A percentile compares a stretch with the other conserved stretches of the same genome.
Evolutionary conservation across 2,113 vertebrate genomes (phyloP).

Genomic region (Sinocyclocheilus anophthalmus): DNA sequence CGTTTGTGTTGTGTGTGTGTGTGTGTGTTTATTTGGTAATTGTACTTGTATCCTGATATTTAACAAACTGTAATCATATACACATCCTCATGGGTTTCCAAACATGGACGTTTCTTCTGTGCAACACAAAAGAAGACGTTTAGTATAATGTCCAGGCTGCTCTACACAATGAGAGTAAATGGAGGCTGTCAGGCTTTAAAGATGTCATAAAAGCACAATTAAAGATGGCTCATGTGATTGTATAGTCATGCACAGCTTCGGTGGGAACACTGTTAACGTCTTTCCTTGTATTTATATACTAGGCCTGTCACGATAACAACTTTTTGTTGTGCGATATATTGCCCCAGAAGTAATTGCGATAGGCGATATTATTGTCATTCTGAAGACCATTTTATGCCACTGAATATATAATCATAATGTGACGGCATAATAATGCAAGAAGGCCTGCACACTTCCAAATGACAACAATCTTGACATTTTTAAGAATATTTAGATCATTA

Average conservation of each 20-base stretch:
- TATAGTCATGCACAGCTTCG: background rate
- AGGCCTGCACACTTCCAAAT: too few species aligned
- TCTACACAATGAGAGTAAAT: background rate
- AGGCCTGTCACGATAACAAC: too few species aligned
- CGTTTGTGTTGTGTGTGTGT: too few species aligned
- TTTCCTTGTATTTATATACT: too few species aligned
- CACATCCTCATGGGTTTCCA: background rate
- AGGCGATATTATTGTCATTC: too few species aligned
- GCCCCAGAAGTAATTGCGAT: too few species aligned
- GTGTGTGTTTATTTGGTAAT: background rate
- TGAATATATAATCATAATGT: too few species aligned
- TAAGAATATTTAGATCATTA: too few species aligned
- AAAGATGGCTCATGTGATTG: background rate
- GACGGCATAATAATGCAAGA: too few species aligned
- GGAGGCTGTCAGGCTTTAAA: background rate
- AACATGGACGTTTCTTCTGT: background rate
- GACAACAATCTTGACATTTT: too few species aligned
- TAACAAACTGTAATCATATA: background rate
- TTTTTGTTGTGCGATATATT: too few species aligned
- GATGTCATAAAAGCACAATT: background rate
- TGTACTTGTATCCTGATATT: background rate
- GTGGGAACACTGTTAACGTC: background rate
- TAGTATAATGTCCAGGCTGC: background rate
- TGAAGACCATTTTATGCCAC: too few species aligned
- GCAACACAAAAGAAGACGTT: background rate